Conservation (phyloP, 2,888 invertebrate genomes). For the Calliphora vomitoria region DNA sequence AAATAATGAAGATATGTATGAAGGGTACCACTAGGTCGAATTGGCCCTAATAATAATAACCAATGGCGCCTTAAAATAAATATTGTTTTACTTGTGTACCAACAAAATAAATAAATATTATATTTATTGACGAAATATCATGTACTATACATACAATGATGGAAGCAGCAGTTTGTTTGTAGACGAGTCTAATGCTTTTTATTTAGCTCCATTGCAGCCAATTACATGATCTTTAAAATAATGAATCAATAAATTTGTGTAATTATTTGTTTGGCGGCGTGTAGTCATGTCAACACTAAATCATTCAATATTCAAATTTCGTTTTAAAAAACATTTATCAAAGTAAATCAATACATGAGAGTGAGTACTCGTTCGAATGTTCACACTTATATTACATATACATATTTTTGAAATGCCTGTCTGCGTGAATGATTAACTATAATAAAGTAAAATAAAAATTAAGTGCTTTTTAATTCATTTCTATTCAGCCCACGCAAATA, state of each 20-base stretch:
- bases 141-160: not conserved
- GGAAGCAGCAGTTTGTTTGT: not conserved
- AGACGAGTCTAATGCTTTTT: slow-evolving; percentile 29
- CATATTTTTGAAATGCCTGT: slow-evolving; percentile 15
- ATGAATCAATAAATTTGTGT: slow-evolving; percentile 8
- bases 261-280: slow-evolving; percentile 22
- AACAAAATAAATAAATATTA: not conserved
- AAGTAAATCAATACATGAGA: not conserved
- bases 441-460: slow-evolving; percentile 28
- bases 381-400: not conserved
- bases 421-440: slow-evolving; percentile 12
- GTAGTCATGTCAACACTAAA: slow-evolving; percentile 19
- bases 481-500: slow-evolving; percentile 25
- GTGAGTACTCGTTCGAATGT: no score
- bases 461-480: slow-evolving; percentile 60
- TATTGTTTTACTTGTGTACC: not conserved
- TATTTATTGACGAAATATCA: slow-evolving; percentile 11
- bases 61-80: slow-evolving; percentile 18
- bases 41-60: not conserved
- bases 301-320: slow-evolving; percentile 40
- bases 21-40: not conserved
- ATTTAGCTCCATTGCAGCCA: not conserved
- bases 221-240: slow-evolving; percentile 42
- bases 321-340: slow-evolving; percentile 25
- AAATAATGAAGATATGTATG: not conserved